Base-by-base conservation (phyloP, 2,113 vertebrate species). In the Pristiophorus japonicus region DNA sequence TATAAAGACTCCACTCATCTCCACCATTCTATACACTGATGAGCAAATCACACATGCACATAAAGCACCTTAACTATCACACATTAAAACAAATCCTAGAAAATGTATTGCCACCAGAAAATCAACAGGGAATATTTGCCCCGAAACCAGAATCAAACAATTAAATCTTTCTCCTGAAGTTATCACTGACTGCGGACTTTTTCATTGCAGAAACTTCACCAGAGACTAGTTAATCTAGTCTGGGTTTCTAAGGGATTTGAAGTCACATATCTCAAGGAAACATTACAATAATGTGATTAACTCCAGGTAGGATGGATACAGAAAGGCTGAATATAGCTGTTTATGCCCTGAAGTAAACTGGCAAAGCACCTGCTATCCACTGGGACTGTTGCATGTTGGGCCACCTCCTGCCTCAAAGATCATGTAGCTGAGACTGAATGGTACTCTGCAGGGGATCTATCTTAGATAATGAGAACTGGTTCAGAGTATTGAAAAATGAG, bases 381-480 rank as follows among this genome's bases (percentile, higher is more conserved):
- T 92, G 59, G 59, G 59, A 65, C 34, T 65, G 88, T 63, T 92
- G 59, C n/a, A 65, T n/a, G 1, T 38, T 38, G 59, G 34, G n/a
- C 62, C 11, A 30, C 6, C 62, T 38, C 16, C 59, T 91, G 88
- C 59, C 88, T 65, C 34, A 62, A 92, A 34, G 88, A 92, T 92
- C 59, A 20, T 63, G 59, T 22, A n/a, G 59, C 59, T 62, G 34
- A 92, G 55, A 65, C n/a, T 38, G 59, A 38, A 63, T 63, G 59
- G 34, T 63, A n/a, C 34, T 92, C 88, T 55, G 62, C 34, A 92
- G 59, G 51, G 88, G n/a, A 92, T 8, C 59, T 63, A 38, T 92
- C 88, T 63, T 65, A 63, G 88, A 92, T 92, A 63, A 92, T 92
- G 59, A 62, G 59, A 92, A 63, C 55, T 65, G 88, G 88, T n/a